These are phyloP conservation scores for Mastacembelus armatus DNA, from an alignment of 2,797 vertebrate species.

Conservation along the genomic window DNA sequence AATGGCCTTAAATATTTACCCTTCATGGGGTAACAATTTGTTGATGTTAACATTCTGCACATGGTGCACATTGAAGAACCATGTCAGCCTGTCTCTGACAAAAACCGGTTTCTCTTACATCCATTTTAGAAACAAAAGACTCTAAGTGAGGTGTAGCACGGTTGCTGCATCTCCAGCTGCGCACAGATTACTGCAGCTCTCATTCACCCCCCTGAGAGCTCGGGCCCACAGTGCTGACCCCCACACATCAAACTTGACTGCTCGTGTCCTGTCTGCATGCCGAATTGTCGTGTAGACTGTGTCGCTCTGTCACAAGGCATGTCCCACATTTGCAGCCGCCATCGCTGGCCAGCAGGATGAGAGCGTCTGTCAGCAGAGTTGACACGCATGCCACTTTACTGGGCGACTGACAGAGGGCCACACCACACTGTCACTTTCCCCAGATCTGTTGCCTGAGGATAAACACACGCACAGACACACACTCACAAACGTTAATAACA, in stretches of 20 bases:
- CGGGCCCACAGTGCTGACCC: slow-evolving; percentile 68
- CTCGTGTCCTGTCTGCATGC: slow-evolving; percentile 78
- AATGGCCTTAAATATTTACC: neutral
- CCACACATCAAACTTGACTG: slow-evolving; percentile 79
- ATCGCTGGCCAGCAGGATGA: slow-evolving; percentile 78
- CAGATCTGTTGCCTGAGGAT: slow-evolving; percentile 79
- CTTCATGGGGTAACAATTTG: slow-evolving; percentile 9
- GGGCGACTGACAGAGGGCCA: slow-evolving; percentile 82
- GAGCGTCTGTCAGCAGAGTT: slow-evolving; percentile 83
- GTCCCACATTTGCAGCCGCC: slow-evolving; percentile 83
- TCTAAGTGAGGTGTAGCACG: slow-evolving; percentile 49
- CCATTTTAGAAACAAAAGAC: slow-evolving; percentile 42
- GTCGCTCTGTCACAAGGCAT: slow-evolving; percentile 82
- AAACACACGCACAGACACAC: slow-evolving; percentile 51
- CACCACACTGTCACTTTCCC: slow-evolving; percentile 81
- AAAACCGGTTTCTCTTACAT: slow-evolving; percentile 45
- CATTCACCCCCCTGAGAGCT: slow-evolving; percentile 54
- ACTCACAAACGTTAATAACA: slow-evolving; percentile 68
- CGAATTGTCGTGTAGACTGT: slow-evolving; percentile 77
- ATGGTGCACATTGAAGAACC: slow-evolving; percentile 17
- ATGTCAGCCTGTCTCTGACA: slow-evolving; percentile 28
- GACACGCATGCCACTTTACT: slow-evolving; percentile 85
- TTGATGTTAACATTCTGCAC: slow-evolving; percentile 28
- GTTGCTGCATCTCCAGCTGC: slow-evolving; percentile 67
- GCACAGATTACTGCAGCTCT: slow-evolving; percentile 72